Conservation (phyloP, 2,888 invertebrate species). For the Netelia virgata region DNA sequence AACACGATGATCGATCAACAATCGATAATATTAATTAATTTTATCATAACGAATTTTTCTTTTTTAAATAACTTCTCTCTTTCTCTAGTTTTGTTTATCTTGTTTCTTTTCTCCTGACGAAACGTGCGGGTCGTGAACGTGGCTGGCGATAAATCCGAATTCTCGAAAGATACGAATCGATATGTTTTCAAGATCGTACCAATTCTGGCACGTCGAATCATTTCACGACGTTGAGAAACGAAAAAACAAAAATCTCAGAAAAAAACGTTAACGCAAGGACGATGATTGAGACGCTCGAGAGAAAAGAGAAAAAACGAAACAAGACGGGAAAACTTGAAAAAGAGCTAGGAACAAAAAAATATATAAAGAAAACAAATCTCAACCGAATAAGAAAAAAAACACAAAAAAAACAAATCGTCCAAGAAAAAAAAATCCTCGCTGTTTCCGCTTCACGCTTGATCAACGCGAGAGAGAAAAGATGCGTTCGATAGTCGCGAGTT, state of each 20-base stretch:
- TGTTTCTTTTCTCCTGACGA: slow-evolving; percentile 20
- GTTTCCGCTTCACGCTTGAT: neutral
- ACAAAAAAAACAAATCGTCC: neutral
- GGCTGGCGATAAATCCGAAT: slow-evolving; percentile 35
- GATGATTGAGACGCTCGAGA: slow-evolving; percentile 6
- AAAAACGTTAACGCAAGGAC: neutral
- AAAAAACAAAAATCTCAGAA: neutral
- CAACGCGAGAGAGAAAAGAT: slow-evolving; percentile 21
- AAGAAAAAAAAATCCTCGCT: slow-evolving; percentile 9
- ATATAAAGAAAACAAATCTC: slow-evolving; percentile 32
- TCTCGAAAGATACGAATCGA: slow-evolving; percentile 2
- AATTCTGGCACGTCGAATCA: slow-evolving; percentile 33
- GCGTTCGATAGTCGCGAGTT: slow-evolving; percentile 56
- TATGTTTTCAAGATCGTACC: slow-evolving; percentile 37
- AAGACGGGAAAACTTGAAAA: neutral
- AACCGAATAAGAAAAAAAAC: neutral
- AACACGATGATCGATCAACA: neutral
- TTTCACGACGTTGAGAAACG: slow-evolving; percentile 3
- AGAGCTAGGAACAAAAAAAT: slow-evolving; percentile 21
- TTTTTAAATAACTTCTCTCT: neutral
- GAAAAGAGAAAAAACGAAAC: slow-evolving; percentile 21
- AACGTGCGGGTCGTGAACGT: slow-evolving; percentile 47
- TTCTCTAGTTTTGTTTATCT: slow-evolving; percentile 4
- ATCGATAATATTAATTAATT: neutral
- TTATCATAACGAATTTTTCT: neutral